Conservation (phyloP, 2,113 vertebrate genomes). For the Sinocyclocheilus grahami region DNA sequence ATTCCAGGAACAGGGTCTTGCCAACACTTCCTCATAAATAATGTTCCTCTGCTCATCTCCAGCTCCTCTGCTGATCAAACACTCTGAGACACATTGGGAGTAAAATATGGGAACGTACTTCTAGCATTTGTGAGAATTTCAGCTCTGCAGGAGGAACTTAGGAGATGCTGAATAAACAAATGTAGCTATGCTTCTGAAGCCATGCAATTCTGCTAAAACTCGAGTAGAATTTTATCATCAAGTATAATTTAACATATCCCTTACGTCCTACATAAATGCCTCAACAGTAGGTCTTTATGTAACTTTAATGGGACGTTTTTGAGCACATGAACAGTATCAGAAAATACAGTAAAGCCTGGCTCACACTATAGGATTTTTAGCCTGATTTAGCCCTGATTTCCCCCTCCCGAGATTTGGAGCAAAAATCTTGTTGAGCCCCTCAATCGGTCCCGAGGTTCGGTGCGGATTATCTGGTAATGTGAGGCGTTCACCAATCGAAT, state of each 20-base stretch:
- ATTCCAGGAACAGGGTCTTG: slow-evolving; percentile 8
- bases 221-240: slow-evolving; percentile 21
- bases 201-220: slow-evolving; percentile 31
- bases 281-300: slow-evolving; percentile 2
- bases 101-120: neutral
- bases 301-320: neutral
- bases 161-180: slow-evolving; percentile 31
- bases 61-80: slow-evolving; percentile 49
- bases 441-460: no score
- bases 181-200: slow-evolving; percentile 22
- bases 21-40: slow-evolving; percentile 46
- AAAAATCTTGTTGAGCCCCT: no score
- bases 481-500: no score
- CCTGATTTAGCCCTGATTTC: no score
- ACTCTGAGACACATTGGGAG: neutral
- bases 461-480: no score
- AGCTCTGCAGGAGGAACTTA: neutral
- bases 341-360: no score
- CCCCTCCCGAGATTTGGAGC: no score
- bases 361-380: no score
- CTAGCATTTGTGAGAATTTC: slow-evolving; percentile 22
- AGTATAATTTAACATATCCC: slow-evolving; percentile 12
- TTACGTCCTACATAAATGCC: slow-evolving; percentile 1
- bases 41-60: slow-evolving; percentile 42
- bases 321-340: neutral